A percentile compares a stretch with the other conserved stretches of the same genome.
phyloP scores from a whole-genome alignment of 2,113 vertebrate genomes.

The human (Homo sapiens) region DNA sequence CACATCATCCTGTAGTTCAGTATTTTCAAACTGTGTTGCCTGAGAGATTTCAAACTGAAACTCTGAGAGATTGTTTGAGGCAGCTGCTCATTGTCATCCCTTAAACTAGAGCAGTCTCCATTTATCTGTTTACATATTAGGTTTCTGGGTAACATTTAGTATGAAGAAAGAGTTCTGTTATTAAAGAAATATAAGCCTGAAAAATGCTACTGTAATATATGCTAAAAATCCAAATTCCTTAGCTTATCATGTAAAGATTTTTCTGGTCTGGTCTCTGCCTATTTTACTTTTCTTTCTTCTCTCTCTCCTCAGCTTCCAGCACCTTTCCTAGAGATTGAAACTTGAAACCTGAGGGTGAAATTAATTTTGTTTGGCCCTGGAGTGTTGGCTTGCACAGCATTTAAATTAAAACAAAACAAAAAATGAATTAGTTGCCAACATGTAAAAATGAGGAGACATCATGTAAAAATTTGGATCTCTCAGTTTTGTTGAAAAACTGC shows the following conservation, averaged over 20 bases:
- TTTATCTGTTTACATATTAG: background rate
- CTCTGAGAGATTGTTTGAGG: background rate
- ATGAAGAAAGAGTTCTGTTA: background rate
- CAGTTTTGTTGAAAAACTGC: background rate
- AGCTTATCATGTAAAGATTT: background rate
- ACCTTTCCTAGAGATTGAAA: background rate
- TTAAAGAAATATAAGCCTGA: background rate
- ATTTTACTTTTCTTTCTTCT: background rate
- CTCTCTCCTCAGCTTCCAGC: background rate
- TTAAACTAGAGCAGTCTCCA: background rate
- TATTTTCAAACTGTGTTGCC: background rate
- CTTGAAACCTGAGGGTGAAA: background rate
- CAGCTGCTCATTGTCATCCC: background rate
- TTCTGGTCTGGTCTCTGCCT: background rate
- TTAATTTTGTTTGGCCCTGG: background rate
- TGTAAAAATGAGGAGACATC: background rate
- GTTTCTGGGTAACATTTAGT: background rate
- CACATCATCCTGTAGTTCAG: background rate
- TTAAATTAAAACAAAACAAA: background rate
- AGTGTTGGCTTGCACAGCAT: background rate
- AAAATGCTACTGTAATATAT: background rate
- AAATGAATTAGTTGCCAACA: background rate
- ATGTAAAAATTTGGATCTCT: background rate
- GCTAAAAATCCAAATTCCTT: background rate
- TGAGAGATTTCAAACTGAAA: background rate